Evolutionary conservation across 2,797 vertebrate species (phyloP).

Genomic region (Sebastes iracundus): DNA sequence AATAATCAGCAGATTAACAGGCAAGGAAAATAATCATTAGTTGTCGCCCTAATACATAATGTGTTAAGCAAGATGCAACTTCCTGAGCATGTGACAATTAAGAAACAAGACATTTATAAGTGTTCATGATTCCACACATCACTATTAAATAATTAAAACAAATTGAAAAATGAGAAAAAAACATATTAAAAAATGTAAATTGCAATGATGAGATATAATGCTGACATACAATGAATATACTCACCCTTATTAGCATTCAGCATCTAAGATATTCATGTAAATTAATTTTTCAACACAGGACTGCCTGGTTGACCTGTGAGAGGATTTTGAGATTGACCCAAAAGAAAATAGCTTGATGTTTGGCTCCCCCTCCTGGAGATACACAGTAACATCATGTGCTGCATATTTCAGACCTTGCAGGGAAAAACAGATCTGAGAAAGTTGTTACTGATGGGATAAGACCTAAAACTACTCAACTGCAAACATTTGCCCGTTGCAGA

Average conservation of each 20-base stretch:
- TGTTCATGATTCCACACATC: background rate
- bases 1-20: background rate
- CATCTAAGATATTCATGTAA: background rate
- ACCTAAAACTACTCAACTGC: background rate
- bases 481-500: background rate
- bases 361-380: constrained; percentile 59
- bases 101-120: background rate
- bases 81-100: background rate
- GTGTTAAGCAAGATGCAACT: background rate
- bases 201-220: background rate
- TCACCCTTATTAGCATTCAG: background rate
- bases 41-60: background rate
- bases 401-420: background rate
- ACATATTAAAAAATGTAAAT: background rate
- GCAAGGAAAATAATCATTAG: background rate
- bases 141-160: background rate
- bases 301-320: background rate
- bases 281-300: background rate
- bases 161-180: background rate
- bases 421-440: background rate
- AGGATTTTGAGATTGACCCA: background rate
- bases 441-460: too few species aligned
- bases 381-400: background rate
- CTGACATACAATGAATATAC: background rate
- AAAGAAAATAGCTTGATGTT: constrained; percentile 36